A percentile compares a stretch with the other conserved stretches of the same genome.
phyloP scores from a whole-genome alignment of 2,888 invertebrate species.

The Leucoma salicis region DNA sequence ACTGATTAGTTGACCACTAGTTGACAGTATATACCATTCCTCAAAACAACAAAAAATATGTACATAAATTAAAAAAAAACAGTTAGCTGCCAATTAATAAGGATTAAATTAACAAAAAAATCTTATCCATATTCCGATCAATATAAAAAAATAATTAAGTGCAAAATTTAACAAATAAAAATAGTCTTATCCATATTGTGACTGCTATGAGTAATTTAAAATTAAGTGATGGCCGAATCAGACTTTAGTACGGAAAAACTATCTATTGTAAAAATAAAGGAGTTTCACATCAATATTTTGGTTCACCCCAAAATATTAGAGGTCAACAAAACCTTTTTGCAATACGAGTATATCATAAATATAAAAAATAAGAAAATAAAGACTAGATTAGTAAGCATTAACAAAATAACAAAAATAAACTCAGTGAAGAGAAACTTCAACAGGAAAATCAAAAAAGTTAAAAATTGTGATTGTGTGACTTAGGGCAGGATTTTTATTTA shows the following conservation, averaged over 20 bases:
- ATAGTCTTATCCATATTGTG: too few species aligned
- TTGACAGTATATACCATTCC: background rate
- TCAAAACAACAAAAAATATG: slow-evolving; percentile 11
- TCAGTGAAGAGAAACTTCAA: background rate
- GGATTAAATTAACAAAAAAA: slow-evolving; percentile 14
- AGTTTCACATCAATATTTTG: too few species aligned
- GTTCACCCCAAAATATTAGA: background rate
- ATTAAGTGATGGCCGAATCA: too few species aligned
- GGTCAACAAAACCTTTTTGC: slow-evolving; percentile 10
- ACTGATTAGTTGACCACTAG: too few species aligned
- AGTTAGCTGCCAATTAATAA: slow-evolving; percentile 17
- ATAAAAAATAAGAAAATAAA: slow-evolving; percentile 25
- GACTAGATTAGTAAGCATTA: slow-evolving; percentile 59
- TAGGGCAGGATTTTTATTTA: too few species aligned
- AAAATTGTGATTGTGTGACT: too few species aligned
- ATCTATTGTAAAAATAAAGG: too few species aligned
- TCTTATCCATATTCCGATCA: background rate
- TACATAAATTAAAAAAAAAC: slow-evolving; percentile 15
- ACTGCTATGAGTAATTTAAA: too few species aligned
- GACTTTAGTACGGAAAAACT: too few species aligned
- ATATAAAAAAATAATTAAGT: background rate
- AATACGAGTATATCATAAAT: slow-evolving; percentile 32
- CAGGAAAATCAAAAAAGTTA: too few species aligned
- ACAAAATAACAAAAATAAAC: background rate
- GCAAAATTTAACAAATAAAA: too few species aligned